Conservation (phyloP, 2,888 invertebrate species). For the Latheticus oryzae region DNA sequence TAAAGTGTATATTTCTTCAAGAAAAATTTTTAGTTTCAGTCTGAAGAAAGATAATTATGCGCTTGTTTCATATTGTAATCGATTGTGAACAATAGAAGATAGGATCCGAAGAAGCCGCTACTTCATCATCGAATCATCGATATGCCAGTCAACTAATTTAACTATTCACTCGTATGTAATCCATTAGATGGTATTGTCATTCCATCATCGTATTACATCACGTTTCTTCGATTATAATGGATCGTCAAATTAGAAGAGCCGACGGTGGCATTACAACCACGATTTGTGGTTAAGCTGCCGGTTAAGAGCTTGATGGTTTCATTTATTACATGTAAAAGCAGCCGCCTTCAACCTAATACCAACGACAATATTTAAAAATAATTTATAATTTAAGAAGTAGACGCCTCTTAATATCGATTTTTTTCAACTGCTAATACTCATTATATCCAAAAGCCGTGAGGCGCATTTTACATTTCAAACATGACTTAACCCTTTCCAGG, state of each 20-base stretch:
- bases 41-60: conserved; percentile 17
- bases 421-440: no score
- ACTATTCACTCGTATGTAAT: conserved; percentile 43
- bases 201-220: conserved; percentile 44
- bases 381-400: no score
- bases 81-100: conserved; percentile 37
- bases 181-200: conserved; percentile 46
- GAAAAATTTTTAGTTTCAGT: no score
- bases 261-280: conserved; percentile 27
- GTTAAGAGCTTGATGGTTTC: conserved; percentile 25
- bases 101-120: conserved; percentile 42
- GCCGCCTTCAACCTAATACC: conserved; percentile 9
- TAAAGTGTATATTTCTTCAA: no score
- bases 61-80: conserved; percentile 35
- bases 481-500: conserved; percentile 38
- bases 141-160: conserved; percentile 44
- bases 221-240: conserved; percentile 41
- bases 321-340: conserved; percentile 7
- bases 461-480: conserved; percentile 36
- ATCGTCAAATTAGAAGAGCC: conserved; percentile 39
- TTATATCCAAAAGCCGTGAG: conserved; percentile 22
- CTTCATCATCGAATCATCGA: conserved; percentile 45
- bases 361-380: no score
- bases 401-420: no score
- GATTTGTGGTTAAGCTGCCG: conserved; percentile 22